These are phyloP conservation scores for Gadopsis bispinosus DNA, from an alignment of 2,797 vertebrate genomes.

Conservation along the genomic window DNA sequence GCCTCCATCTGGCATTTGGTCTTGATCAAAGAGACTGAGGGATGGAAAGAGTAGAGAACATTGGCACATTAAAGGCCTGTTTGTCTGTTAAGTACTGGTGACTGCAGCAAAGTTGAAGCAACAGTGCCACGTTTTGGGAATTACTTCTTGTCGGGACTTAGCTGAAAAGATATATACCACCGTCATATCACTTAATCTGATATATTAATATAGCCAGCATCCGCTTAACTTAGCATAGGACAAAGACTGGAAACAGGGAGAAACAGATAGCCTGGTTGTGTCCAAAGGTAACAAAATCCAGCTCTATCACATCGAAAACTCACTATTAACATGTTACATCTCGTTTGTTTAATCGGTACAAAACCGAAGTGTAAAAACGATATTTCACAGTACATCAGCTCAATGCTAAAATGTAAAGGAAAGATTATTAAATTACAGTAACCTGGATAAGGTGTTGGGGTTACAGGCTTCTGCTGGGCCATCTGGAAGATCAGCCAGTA, in stretches of 20 bases:
- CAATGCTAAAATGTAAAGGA: neutral
- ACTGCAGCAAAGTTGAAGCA: neutral
- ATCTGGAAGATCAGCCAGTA: slow-evolving; percentile 91
- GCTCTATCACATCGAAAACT: neutral
- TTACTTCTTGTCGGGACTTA: neutral
- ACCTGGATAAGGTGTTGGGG: slow-evolving; percentile 67
- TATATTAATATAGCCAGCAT: neutral
- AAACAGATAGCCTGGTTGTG: neutral
- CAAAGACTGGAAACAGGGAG: neutral
- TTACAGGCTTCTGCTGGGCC: slow-evolving; percentile 83
- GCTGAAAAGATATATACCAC: neutral
- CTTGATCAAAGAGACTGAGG: slow-evolving; percentile 55
- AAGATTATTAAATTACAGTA: slow-evolving; percentile 3
- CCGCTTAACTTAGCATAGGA: neutral
- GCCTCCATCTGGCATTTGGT: slow-evolving; percentile 88
- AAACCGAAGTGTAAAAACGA: too few relatives aligned
- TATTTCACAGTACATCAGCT: neutral
- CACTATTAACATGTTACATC: too few relatives aligned
- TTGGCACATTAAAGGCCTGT: neutral
- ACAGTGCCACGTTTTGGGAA: neutral
- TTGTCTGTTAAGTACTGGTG: neutral
- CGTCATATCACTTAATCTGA: neutral
- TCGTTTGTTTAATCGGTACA: neutral
- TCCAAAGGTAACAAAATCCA: neutral
- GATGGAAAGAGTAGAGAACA: neutral